Evolutionary conservation across 2,797 vertebrate species (phyloP).

Genomic region (Gymnothorax javanicus): DNA sequence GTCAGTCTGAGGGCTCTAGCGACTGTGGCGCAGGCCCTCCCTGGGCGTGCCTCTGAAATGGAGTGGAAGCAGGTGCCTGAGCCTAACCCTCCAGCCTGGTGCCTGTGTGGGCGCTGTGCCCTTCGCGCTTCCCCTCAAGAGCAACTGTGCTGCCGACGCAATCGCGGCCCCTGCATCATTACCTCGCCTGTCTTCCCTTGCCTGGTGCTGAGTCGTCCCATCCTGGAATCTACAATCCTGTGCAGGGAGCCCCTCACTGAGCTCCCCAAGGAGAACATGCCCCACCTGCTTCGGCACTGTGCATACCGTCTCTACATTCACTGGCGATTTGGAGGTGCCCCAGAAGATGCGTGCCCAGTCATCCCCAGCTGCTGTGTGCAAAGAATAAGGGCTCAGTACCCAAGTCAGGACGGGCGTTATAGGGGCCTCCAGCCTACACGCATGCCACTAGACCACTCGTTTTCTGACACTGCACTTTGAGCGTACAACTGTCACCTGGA

Average conservation of each 20-base stretch:
- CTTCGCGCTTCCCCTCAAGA: slow-evolving; percentile 53
- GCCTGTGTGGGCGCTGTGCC: slow-evolving; percentile 65
- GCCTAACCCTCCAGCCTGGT: slow-evolving; percentile 63
- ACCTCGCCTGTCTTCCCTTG: slow-evolving; percentile 64
- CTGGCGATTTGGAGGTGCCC: slow-evolving; percentile 75
- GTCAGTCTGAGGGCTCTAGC: slow-evolving; percentile 57
- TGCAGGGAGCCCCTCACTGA: slow-evolving; percentile 73
- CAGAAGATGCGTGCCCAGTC: slow-evolving; percentile 59
- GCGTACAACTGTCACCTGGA: background rate
- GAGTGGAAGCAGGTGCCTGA: slow-evolving; percentile 26
- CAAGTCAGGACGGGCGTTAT: slow-evolving; percentile 64
- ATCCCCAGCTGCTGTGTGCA: slow-evolving; percentile 80
- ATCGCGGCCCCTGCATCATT: slow-evolving; percentile 66
- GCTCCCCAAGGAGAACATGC: background rate
- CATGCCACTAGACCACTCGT: slow-evolving; percentile 19
- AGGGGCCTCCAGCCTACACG: slow-evolving; percentile 59
- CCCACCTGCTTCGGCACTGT: slow-evolving; percentile 62
- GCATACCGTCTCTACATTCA: slow-evolving; percentile 74
- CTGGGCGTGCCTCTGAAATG: slow-evolving; percentile 8
- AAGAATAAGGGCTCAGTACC: slow-evolving; percentile 69
- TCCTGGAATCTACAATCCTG: slow-evolving; percentile 69
- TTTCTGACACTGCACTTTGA: slow-evolving; percentile 38
- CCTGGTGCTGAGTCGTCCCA: slow-evolving; percentile 64
- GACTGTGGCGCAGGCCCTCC: slow-evolving; percentile 48
- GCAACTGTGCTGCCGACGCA: slow-evolving; percentile 76